phyloP scores from a whole-genome alignment of 2,797 vertebrate species.

The Chloroceryle amazona region DNA sequence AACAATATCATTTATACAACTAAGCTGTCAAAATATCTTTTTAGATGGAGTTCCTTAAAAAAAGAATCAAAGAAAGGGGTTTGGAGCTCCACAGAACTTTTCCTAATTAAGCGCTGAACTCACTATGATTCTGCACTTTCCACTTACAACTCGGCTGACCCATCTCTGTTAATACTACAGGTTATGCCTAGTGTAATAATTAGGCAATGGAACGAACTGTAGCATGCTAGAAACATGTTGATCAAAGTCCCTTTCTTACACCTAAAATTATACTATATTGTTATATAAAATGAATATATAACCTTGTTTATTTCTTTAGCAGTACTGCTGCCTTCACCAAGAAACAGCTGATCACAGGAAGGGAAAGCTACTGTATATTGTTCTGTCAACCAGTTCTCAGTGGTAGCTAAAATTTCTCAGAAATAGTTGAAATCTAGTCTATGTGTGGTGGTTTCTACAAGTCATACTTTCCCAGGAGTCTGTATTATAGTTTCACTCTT shows the following conservation, averaged over 20 bases:
- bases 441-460: constrained; percentile 41
- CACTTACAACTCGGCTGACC: background rate
- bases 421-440: constrained; percentile 39
- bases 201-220: background rate
- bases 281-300: constrained; percentile 32
- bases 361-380: background rate
- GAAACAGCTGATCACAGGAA: constrained; percentile 43
- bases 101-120: constrained; percentile 15
- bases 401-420: constrained; percentile 52
- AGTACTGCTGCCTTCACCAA: background rate
- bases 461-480: constrained; percentile 65
- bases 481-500: constrained; percentile 52
- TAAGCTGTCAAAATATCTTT: constrained; percentile 48
- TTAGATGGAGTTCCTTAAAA: constrained; percentile 9
- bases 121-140: background rate
- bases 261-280: background rate
- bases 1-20: constrained; percentile 33
- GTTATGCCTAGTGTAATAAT: background rate
- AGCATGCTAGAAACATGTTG: background rate
- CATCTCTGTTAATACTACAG: background rate
- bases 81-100: constrained; percentile 14
- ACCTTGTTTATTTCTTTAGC: constrained; percentile 42
- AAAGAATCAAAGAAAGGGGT: constrained; percentile 37
- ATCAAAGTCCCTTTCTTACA: background rate
- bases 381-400: constrained; percentile 8